A percentile compares a stretch with the other conserved stretches of the same genome.
phyloP scores from a whole-genome alignment of 2,888 invertebrate genomes.

The Nemoura dubitans region DNA sequence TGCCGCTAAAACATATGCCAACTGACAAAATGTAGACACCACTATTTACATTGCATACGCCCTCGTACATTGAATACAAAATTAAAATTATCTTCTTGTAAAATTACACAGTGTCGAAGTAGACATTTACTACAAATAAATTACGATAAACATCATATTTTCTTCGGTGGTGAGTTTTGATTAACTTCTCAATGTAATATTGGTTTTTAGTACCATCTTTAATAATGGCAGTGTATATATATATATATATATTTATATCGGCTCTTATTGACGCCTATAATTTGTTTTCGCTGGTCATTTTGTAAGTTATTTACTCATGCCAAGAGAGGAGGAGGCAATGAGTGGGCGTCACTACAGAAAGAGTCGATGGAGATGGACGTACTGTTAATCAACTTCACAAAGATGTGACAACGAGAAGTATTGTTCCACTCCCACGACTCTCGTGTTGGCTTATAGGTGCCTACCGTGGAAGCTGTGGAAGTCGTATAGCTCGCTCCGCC shows the following conservation, averaged over 20 bases:
- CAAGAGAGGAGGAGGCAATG: not conserved
- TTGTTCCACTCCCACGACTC: constrained; percentile 33
- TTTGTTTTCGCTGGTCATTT: not conserved
- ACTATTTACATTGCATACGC: not conserved
- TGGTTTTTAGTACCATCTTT: not conserved
- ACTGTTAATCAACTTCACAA: constrained; percentile 12
- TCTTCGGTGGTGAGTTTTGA: not conserved
- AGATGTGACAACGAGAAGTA: not conserved
- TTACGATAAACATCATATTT: not conserved
- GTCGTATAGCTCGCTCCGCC: not conserved
- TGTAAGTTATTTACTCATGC: not conserved
- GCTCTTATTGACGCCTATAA: not conserved
- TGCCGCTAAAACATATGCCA: not conserved
- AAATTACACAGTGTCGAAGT: not conserved
- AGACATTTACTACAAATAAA: not conserved
- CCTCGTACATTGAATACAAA: not conserved
- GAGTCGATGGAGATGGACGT: constrained; percentile 4
- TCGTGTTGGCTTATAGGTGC: not conserved
- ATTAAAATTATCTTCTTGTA: not conserved
- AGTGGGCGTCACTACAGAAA: not conserved
- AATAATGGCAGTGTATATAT: not conserved
- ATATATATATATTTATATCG: not conserved
- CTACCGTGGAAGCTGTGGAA: constrained; percentile 13
- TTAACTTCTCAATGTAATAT: not conserved
- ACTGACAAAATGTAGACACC: not conserved